Evolutionary conservation across 2,113 vertebrate genomes (phyloP).

Genomic region (Mormyrus lacerda): DNA sequence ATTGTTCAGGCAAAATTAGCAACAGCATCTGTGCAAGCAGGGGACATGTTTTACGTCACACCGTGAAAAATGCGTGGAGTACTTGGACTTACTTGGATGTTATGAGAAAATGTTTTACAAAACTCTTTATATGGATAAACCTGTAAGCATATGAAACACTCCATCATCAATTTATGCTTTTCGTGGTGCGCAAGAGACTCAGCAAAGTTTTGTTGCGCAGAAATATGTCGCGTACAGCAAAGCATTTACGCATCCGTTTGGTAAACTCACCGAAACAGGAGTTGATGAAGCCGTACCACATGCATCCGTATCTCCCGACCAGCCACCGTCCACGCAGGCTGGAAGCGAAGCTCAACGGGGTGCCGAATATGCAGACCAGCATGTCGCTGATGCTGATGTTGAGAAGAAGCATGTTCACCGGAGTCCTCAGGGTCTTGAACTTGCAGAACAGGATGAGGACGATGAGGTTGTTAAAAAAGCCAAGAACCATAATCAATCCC

Average conservation of each 20-base stretch:
- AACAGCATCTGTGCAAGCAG: neutral
- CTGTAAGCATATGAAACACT: neutral
- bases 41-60: neutral
- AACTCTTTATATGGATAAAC: neutral
- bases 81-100: neutral
- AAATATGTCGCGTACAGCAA: neutral
- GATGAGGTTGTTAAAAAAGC: constrained; percentile 59
- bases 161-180: neutral
- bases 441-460: constrained; percentile 64
- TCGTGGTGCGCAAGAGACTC: neutral
- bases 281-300: constrained; percentile 89
- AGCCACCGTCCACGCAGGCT: constrained; percentile 55
- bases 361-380: neutral
- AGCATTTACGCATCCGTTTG: too few species aligned
- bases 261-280: constrained; percentile 77
- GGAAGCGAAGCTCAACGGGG: neutral
- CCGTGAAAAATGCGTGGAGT: neutral
- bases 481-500: constrained; percentile 60
- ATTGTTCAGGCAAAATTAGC: neutral
- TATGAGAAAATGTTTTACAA: neutral
- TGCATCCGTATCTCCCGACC: constrained; percentile 69
- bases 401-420: constrained; percentile 51
- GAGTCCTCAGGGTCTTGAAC: constrained; percentile 58
- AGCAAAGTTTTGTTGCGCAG: neutral
- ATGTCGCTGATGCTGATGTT: neutral